Conservation (phyloP, 1,140 invertebrate species). For the Sitophilus oryzae region DNA sequence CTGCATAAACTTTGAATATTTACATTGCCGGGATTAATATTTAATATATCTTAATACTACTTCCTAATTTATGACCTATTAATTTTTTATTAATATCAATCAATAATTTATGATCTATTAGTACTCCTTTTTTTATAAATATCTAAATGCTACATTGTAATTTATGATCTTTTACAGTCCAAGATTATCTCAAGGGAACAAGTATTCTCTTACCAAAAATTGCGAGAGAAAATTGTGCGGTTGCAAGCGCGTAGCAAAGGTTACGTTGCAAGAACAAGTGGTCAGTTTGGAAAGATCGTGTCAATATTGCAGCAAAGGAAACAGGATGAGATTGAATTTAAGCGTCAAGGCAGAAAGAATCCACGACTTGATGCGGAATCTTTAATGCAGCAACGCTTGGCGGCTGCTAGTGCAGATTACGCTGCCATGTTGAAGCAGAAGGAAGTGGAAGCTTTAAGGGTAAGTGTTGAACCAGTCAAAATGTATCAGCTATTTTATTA, state of each 20-base stretch:
- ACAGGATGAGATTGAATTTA: constrained; percentile 57
- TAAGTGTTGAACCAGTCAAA: too few relatives aligned
- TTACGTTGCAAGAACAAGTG: constrained; percentile 57
- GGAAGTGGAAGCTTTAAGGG: constrained; percentile 46
- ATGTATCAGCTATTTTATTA: too few relatives aligned
- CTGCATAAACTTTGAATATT: too few relatives aligned
- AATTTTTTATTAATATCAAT: too few relatives aligned
- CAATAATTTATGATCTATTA: too few relatives aligned
- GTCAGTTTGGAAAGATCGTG: constrained; percentile 39
- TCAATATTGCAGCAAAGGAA: constrained; percentile 53
- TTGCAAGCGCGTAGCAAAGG: constrained; percentile 71
- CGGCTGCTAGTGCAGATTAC: constrained; percentile 54
- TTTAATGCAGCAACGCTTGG: constrained; percentile 61
- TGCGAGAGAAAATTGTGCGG: constrained; percentile 61
- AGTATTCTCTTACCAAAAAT: constrained; percentile 64
- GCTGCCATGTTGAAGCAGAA: constrained; percentile 36
- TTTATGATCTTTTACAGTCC: too few relatives aligned
- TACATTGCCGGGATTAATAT: too few relatives aligned
- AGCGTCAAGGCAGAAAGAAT: constrained; percentile 58
- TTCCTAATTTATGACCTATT: too few relatives aligned
- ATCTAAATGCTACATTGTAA: too few relatives aligned
- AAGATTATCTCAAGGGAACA: constrained; percentile 70
- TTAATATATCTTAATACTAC: too few relatives aligned
- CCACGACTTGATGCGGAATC: constrained; percentile 52
- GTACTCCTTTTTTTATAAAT: too few relatives aligned